These are phyloP conservation scores for Conistra vaccinii DNA, from an alignment of 2,888 invertebrate genomes.

Conservation along the genomic window DNA sequence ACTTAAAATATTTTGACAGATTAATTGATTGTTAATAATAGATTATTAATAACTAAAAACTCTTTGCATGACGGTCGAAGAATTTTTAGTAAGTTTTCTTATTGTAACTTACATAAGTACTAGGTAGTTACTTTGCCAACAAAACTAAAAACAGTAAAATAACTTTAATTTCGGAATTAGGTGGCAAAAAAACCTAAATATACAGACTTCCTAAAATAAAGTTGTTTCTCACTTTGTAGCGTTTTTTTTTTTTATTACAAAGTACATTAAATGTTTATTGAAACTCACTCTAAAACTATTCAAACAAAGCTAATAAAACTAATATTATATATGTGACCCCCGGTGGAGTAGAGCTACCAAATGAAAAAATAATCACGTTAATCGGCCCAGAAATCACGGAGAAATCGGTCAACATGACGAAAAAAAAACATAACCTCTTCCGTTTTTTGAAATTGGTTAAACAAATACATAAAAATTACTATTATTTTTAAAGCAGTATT, in stretches of 20 bases:
- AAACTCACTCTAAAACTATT: not conserved
- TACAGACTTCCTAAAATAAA: not conserved
- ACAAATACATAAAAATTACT: not conserved
- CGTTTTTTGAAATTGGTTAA: too few species aligned
- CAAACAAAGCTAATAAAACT: not conserved
- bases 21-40: not conserved
- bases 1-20: too few species aligned
- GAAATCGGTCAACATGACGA: not conserved
- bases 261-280: not conserved
- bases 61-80: not conserved
- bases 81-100: not conserved
- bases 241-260: not conserved
- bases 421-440: not conserved
- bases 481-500: not conserved
- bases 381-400: not conserved
- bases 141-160: too few species aligned
- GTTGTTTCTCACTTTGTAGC: not conserved
- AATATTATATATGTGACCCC: too few species aligned
- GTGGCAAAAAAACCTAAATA: not conserved
- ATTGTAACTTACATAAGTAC: too few species aligned
- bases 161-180: not conserved
- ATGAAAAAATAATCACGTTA: not conserved
- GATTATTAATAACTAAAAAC: too few species aligned
- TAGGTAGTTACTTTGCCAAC: too few species aligned
- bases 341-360: not conserved